phyloP scores from a whole-genome alignment of 2,113 vertebrate genomes.

The Sinocyclocheilus grahami region DNA sequence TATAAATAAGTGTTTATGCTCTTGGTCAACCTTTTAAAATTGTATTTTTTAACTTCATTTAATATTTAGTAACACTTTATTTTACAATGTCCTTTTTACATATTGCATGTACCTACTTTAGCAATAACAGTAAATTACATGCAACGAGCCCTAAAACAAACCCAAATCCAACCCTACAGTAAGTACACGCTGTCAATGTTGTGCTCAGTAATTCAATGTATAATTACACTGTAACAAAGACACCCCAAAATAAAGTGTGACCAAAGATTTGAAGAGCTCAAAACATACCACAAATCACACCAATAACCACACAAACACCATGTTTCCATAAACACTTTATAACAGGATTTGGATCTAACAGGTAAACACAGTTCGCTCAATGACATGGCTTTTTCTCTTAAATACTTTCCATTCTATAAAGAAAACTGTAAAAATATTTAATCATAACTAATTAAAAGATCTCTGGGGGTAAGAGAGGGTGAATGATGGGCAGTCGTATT shows the following conservation, averaged over 20 bases:
- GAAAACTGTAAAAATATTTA: slow-evolving; percentile 83
- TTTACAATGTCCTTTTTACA: no score
- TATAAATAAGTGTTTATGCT: no score
- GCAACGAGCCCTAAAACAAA: neutral
- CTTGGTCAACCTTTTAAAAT: no score
- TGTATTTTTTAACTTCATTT: no score
- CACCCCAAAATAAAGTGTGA: neutral
- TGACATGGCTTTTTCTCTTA: slow-evolving; percentile 76
- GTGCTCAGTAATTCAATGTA: neutral
- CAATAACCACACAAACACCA: neutral
- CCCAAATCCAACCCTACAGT: neutral
- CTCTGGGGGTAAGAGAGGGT: slow-evolving; percentile 58
- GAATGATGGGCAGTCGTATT: slow-evolving; percentile 32
- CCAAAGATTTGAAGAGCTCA: neutral
- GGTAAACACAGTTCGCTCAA: slow-evolving; percentile 75
- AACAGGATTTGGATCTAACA: slow-evolving; percentile 72
- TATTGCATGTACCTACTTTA: neutral
- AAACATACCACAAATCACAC: neutral
- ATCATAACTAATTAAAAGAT: slow-evolving; percentile 79
- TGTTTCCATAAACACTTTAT: slow-evolving; percentile 75
- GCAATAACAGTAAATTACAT: neutral
- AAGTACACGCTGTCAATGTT: neutral
- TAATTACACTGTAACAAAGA: no score
- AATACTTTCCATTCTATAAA: slow-evolving; percentile 80
- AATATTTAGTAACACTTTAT: no score